Conservation (phyloP, 2,797 vertebrate species). For the Coilia nasus region DNA sequence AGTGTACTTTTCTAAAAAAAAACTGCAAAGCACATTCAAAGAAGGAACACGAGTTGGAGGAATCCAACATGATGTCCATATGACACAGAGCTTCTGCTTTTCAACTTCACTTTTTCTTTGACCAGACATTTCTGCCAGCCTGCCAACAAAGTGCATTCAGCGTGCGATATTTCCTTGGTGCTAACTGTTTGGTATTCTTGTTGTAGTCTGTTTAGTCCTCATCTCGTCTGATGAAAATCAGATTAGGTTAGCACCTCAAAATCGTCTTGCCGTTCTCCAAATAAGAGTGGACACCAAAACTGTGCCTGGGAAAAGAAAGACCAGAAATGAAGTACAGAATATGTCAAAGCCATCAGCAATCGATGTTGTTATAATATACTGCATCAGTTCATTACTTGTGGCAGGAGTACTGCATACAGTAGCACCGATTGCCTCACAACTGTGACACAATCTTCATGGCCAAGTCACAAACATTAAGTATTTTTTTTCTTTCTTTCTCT, state of each 20-base stretch:
- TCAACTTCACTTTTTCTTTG: neutral
- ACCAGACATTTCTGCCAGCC: neutral
- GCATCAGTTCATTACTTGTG: neutral
- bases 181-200: neutral
- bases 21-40: too few species aligned
- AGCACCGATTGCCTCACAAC: too few species aligned
- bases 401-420: too few species aligned
- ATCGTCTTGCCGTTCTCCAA: slow-evolving; percentile 51
- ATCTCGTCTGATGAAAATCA: neutral
- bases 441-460: too few species aligned
- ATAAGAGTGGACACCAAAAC: slow-evolving; percentile 78
- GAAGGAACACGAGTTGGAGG: too few species aligned
- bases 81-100: neutral
- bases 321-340: neutral
- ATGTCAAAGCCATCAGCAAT: neutral
- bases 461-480: too few species aligned
- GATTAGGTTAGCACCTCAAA: neutral
- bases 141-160: neutral
- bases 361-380: neutral
- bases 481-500: too few species aligned
- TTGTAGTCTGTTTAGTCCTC: neutral
- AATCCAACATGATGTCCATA: neutral
- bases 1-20: too few species aligned
- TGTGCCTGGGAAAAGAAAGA: slow-evolving; percentile 58
- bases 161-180: neutral